Evolutionary conservation across 2,797 vertebrate species (phyloP), one percentile per base, ranked within the genome.

Genomic region (Podargus strigoides): DNA sequence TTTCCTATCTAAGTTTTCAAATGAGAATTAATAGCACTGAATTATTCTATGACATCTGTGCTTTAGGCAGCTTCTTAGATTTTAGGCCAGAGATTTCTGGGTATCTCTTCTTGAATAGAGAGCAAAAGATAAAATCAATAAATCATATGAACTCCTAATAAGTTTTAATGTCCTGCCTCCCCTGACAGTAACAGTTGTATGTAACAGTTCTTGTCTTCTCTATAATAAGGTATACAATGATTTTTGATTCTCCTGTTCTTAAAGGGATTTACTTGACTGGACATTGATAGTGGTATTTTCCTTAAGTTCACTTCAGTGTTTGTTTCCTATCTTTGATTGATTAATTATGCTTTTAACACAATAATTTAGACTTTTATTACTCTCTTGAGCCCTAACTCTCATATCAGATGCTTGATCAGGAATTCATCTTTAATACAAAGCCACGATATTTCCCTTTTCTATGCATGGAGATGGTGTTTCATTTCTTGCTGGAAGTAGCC

Each of bases 161-260:
- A 14, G n/a, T 36, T 72, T 77, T 34, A 8, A 2, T 42, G 15
- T 11, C 2, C 39, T 60, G 23, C 27, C 47, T 70, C 42, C 9
- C 1, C 34, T 36, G 73, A 4, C n/a, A 3, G 0, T 4, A 49
- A 10, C 67, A 10, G 4, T 49, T 26, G 34, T 15, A 15, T 39
- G 4, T 12, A 47, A 46, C 5, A 20, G 41, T 20, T 83, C 34
- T 78, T 81, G 44, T 28, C 24, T 68, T 42, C 49, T 64, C 28
- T 34, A 1, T 18, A 24, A 8, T 21, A 34, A 89, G 7, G 22
- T 50, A 20, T 59, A 52, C 15, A 16, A 1, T 0, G 27, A 14
- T 46, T 73, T 85, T 55, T 67, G 4, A 10, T 63, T 79, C 32
- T 58, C 20, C 19, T 47, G 1, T 63, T 78, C 19, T 49, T 34